Percentiles rank a stretch among this genome's conserved stretches.
Conservation (phyloP, 2,888 invertebrate species). For the Ophioninae sp. region DNA sequence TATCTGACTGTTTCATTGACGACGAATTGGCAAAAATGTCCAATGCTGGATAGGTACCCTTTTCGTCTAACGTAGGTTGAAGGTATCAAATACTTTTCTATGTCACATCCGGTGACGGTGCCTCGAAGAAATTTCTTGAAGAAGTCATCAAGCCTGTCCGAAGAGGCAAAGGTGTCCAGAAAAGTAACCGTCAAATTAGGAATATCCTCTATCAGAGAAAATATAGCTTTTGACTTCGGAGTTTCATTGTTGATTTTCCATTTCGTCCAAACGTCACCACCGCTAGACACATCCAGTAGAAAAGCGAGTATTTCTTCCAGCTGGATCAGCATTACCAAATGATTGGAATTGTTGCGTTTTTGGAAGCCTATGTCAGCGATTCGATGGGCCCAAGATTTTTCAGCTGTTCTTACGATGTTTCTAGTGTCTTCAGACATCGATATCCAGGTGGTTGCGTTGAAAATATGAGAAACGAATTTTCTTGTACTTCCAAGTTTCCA, state of each 20-base stretch:
- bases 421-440: constrained; percentile 70
- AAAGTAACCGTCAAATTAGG: constrained; percentile 73
- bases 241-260: constrained; percentile 69
- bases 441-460: constrained; percentile 72
- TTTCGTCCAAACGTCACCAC: constrained; percentile 76
- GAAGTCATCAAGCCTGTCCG: constrained; percentile 73
- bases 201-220: constrained; percentile 73
- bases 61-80: constrained; percentile 73
- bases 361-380: background rate
- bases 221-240: constrained; percentile 69
- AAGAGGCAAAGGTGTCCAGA: constrained; percentile 74
- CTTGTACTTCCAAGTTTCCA: constrained; percentile 50
- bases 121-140: constrained; percentile 68
- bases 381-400: constrained; percentile 69
- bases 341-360: constrained; percentile 1
- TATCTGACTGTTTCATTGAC: constrained; percentile 49
- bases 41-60: constrained; percentile 71
- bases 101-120: constrained; percentile 70
- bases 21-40: constrained; percentile 73
- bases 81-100: constrained; percentile 74
- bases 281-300: constrained; percentile 68
- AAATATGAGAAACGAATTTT: constrained; percentile 68
- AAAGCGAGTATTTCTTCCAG: constrained; percentile 44
- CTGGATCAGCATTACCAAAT: constrained; percentile 43
- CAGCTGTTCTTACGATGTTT: constrained; percentile 63